Base-by-base conservation (phyloP, 2,113 vertebrate genomes). In the Centropristis striata region DNA sequence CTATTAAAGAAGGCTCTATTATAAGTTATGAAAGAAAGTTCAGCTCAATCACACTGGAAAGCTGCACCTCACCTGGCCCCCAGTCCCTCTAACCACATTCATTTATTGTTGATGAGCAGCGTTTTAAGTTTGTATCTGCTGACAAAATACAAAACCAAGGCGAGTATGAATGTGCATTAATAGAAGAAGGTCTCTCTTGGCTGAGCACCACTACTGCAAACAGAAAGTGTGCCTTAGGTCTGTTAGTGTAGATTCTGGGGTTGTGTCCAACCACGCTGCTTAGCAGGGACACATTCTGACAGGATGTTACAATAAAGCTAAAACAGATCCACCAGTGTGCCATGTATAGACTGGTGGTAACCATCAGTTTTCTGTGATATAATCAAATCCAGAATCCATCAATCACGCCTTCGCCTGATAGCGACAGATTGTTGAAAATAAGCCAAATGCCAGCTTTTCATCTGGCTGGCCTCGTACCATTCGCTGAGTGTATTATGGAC, bases 61-160 rank as follows among this genome's bases (percentile, higher is more conserved):
- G 39, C 47, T 51, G 55, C 23, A 47, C 37, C 65, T 68, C 23
- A 47, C 37, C 65, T 68, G 75, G 36, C 54, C 27, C 0, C 47
- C 54, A 25, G 27, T 21, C 54, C 55, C 41, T 72, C 60, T 67
- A 36, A 66, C 66, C 47, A 50, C 73, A 78, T 65, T 58, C 55
- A 83, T 68, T 68, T 51, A 77, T 75, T 88, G 80, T 64, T 85
- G 77, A 85, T 78, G 57, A 85, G 84, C 59, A 64, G 60, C 5
- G 6, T 67, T 73, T 85, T 69, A 72, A 60, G 85, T 50, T 36
- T 47, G 67, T 16, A 65, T 67, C 50, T 64, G 61, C 57, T 55
- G 51, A 80, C 49, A 46, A 71, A 65, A 76, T 69, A 64, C 39
- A 77, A 80, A 84, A 80, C 46, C 46, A 44, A 69, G 65, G 51